Evolutionary conservation across 2,888 invertebrate genomes (phyloP).

Genomic region (Ennomos fuscantarius): DNA sequence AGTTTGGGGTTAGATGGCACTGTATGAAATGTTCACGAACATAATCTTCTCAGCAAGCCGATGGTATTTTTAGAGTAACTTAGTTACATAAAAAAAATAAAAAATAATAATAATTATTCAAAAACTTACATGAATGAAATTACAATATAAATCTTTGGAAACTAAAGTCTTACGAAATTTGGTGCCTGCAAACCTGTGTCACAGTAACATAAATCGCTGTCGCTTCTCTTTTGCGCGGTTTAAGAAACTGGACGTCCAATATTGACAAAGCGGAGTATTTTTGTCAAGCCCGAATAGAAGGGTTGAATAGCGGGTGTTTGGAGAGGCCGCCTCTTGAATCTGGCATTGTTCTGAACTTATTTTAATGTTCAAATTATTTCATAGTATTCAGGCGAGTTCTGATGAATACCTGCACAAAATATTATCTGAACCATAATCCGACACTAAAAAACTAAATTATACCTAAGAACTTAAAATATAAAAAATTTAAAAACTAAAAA

Average conservation of each 20-base stretch:
- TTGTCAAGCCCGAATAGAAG: conserved; percentile 81
- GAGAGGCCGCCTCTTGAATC: conserved; percentile 63
- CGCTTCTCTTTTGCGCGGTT: conserved; percentile 40
- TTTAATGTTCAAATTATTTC: conserved; percentile 7
- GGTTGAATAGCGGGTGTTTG: conserved; percentile 83
- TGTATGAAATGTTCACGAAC: too few relatives aligned
- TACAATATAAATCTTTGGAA: too few relatives aligned
- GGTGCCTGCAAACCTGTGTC: too few relatives aligned
- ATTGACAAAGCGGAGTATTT: conserved; percentile 82
- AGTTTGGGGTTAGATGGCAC: too few relatives aligned
- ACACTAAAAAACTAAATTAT: too few relatives aligned
- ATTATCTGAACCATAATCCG: neutral
- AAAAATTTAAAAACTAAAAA: too few relatives aligned
- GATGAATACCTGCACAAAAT: neutral
- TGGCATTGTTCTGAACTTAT: conserved; percentile 58
- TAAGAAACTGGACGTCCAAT: conserved; percentile 72
- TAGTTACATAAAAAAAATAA: neutral
- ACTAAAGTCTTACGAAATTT: too few relatives aligned
- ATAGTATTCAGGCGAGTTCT: conserved; percentile 1
- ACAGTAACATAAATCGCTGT: conserved; percentile 31
- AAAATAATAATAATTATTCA: too few relatives aligned
- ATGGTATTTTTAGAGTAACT: too few relatives aligned
- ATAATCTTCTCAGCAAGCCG: too few relatives aligned
- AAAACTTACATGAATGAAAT: too few relatives aligned
- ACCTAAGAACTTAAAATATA: too few relatives aligned